Base-by-base conservation (phyloP, 2,888 invertebrate species). In the Timandra comae region DNA sequence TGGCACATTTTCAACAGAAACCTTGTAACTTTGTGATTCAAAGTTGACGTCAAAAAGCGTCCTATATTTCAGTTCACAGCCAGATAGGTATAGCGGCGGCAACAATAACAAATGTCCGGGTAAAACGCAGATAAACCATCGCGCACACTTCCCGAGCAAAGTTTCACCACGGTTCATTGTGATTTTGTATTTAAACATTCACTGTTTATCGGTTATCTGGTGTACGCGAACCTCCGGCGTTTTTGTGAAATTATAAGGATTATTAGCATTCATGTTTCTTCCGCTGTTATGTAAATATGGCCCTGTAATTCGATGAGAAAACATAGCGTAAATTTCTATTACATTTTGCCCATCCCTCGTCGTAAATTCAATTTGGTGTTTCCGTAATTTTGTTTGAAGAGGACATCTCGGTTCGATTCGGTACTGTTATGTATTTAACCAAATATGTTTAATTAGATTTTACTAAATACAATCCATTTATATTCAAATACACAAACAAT, bases 31-130 rank as follows among this genome's bases (percentile, higher is more conserved):
- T 31, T 31, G 29, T 29, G 29, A 22, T 30, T 27, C 20, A 12
- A 19, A 41, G 40, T 21, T 37, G 34, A 34, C 31, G 12, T 36
- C 31, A 37, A 35, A 39, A 37, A 27, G 26, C 21, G 7, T 25
- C 4, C 11, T 13, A 33, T 27, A 26, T 27, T 28, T 40, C 20
- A 29, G 29, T 36, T 27, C 33, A 27, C 8, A 35, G 9, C n/a
- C 33, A 11, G 30, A 37, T 33, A 24, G 16, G 27, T 21, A 27
- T 36, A 33, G 21, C 34, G 21, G 10, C 24, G 40, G 33, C 43
- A 52, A 51, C 51, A 54, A 60, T 56, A 61, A 54, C 52, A 49
- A 56, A 57, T 53, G 53, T 36, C 37, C 52, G 46, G 42, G 42
- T 42, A 36, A 40, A 51, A 45, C 38, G 38, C 33, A 60, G 54